Base-by-base conservation (phyloP, 2,888 invertebrate genomes). In the Himalopsyche anomala region DNA sequence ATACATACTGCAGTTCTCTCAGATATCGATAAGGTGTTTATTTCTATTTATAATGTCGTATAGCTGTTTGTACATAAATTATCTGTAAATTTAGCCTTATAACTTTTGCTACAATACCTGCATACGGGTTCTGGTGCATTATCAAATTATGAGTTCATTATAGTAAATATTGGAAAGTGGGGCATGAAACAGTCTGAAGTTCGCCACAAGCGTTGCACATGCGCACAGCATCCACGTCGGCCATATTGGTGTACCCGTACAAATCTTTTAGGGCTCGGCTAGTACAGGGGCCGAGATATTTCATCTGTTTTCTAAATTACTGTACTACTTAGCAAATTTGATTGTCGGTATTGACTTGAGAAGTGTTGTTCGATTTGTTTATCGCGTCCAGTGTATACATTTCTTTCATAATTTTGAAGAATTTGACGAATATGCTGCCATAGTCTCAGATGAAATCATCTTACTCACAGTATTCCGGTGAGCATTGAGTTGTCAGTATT, bases 121-220 rank as follows among this genome's bases (percentile, higher is more conserved):
- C 62, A 62, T 62, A 62, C n/a, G 62, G 54, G 54, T 69, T 82
- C 40, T 40, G 55, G 45, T 83, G 85, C 85, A 54, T 84, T 81
- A 84, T 84, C 45, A 84, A 81, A 81, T 82, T 28, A 80, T 74
- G 55, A 45, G 51, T 80, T 82, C 79, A 56, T 45, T 11, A 69
- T 82, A 85, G 69, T 85, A 86, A 84, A 87, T 87, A 82, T 83
- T 82, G 42, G 85, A 87, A 88, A 88, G 83, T 88, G 88, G 88
- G 88, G 54, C 87, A 88, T 69, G 85, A 84, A 80, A 81, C 83
- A 74, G 82, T 19, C 28, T 82, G 87, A 87, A 87, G 87, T 87
- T 86, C n/a, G 87, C 79, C 84, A 84, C 17, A 85, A 83, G n/a
- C 40, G 42, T 15, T n/a, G 80, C 85, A 84, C 86, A 79, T 83